These are phyloP conservation scores for Augochlora pura DNA, from an alignment of 1,140 invertebrate species.

Conservation along the genomic window DNA sequence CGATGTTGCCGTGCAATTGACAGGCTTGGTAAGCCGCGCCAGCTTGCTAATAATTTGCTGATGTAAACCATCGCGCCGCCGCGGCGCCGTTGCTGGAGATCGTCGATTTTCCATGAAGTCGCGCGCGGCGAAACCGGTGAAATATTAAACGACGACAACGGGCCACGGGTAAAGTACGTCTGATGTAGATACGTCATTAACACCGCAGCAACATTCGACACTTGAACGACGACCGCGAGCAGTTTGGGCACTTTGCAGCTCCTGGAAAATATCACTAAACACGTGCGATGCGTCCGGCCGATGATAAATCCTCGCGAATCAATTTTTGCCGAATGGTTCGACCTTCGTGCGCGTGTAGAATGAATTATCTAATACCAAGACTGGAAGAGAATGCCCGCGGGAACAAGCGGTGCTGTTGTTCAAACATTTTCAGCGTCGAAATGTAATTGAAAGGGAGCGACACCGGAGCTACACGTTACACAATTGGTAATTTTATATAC, in stretches of 20 bases:
- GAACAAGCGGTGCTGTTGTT: not conserved
- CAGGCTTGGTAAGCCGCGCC: constrained; percentile 47
- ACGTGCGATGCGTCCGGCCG: too few species aligned
- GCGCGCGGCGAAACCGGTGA: constrained; percentile 18
- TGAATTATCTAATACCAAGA: not conserved
- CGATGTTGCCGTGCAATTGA: constrained; percentile 61
- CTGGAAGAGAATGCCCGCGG: not conserved
- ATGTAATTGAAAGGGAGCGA: not conserved
- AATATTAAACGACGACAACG: constrained; percentile 50
- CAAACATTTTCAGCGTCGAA: not conserved
- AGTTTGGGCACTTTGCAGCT: not conserved
- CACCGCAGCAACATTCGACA: not conserved
- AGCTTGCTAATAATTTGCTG: constrained; percentile 59
- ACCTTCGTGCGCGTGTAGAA: not conserved
- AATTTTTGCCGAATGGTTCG: not conserved
- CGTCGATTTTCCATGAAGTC: constrained; percentile 51
- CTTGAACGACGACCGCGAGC: not conserved
- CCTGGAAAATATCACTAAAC: constrained; percentile 5
- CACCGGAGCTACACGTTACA: not conserved
- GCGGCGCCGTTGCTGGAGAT: constrained; percentile 13
- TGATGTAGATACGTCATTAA: constrained; percentile 32
- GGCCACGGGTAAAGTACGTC: constrained; percentile 22
- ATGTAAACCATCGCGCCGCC: constrained; percentile 45
- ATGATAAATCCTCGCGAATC: not conserved
- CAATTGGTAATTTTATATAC: not conserved